These are phyloP conservation scores for Oeneis ivallda DNA, from an alignment of 2,888 invertebrate species.

Conservation along the genomic window DNA sequence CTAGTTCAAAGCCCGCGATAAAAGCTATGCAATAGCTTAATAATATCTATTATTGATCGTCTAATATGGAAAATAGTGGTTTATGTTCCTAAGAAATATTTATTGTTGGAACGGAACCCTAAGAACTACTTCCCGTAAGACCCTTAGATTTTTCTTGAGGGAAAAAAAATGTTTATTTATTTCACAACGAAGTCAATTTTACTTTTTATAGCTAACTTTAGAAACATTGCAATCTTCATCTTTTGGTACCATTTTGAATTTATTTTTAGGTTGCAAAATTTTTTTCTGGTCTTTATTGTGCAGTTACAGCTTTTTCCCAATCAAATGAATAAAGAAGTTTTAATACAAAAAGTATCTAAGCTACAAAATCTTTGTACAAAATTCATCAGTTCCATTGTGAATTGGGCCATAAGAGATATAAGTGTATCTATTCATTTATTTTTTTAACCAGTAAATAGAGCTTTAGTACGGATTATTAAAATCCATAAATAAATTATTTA, in stretches of 20 bases:
- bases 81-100: background rate
- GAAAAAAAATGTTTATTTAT: conserved; percentile 65
- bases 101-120: conserved; percentile 6
- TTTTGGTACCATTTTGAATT: conserved; percentile 4
- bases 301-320: too few species aligned
- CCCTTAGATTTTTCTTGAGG: conserved; percentile 47
- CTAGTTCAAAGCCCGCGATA: too few species aligned
- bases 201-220: conserved; percentile 22
- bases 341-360: too few species aligned
- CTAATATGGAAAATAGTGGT: too few species aligned
- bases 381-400: too few species aligned
- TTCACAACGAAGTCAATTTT: conserved; percentile 41
- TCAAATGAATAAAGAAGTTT: too few species aligned
- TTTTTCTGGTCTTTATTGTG: too few species aligned
- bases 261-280: background rate
- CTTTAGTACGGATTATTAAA: background rate
- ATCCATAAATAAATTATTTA: background rate
- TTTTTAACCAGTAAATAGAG: background rate
- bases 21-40: too few species aligned
- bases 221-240: conserved; percentile 1
- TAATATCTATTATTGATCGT: too few species aligned
- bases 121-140: conserved; percentile 61
- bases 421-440: too few species aligned
- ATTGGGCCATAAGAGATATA: too few species aligned
- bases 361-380: too few species aligned